Conservation (phyloP, 2,113 vertebrate species). For the Grantiella picta region DNA sequence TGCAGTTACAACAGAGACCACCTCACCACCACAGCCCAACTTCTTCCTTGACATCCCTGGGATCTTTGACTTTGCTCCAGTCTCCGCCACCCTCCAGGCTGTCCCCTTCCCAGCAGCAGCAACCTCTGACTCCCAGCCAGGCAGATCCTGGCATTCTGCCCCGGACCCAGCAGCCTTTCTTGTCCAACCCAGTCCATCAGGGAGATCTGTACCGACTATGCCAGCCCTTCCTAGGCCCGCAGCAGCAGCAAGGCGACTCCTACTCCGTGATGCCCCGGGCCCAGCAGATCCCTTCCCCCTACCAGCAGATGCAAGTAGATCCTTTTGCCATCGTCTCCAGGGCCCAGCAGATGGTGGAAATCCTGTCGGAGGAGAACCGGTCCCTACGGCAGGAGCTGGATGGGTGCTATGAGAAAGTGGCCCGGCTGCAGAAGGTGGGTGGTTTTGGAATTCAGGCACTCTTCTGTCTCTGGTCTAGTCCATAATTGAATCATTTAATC, state of each 20-base stretch:
- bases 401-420: conserved; percentile 90
- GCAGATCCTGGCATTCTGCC: conserved; percentile 69
- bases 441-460: not conserved
- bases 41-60: conserved; percentile 91
- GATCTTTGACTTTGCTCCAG: conserved; percentile 89
- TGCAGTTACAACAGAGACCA: conserved; percentile 77
- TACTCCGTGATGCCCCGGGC: conserved; percentile 84
- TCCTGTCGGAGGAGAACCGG: conserved; percentile 90
- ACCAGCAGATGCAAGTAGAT: conserved; percentile 85
- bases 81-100: conserved; percentile 85
- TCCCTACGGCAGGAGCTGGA: conserved; percentile 91
- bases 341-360: conserved; percentile 94
- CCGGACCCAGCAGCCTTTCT: conserved; percentile 71
- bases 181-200: conserved; percentile 77
- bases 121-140: conserved; percentile 70
- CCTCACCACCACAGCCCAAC: conserved; percentile 93
- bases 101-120: conserved; percentile 78
- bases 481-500: not conserved
- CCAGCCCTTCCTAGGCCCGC: conserved; percentile 68
- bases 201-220: conserved; percentile 72
- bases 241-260: conserved; percentile 72
- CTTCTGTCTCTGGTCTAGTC: not conserved
- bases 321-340: conserved; percentile 88
- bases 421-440: conserved; percentile 91
- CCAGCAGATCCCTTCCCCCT: conserved; percentile 81